A percentile compares a stretch with the other conserved stretches of the same genome.
Conservation (phyloP, 2,888 invertebrate genomes). For the Drosophila nigritarsus region DNA sequence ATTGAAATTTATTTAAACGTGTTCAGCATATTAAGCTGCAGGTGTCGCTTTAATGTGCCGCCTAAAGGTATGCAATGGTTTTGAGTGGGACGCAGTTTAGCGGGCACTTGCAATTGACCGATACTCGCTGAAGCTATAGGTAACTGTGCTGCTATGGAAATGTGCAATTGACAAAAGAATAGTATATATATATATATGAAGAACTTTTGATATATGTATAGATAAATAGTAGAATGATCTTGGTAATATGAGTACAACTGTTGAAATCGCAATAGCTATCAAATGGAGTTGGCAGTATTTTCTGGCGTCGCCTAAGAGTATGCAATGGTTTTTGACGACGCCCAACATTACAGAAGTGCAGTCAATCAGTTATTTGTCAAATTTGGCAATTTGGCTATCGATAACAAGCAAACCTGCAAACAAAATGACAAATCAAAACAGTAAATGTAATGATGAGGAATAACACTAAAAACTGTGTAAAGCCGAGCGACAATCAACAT, state of each 20-base stretch:
- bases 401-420: constrained; percentile 10
- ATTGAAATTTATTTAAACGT: neutral
- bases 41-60: neutral
- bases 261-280: neutral
- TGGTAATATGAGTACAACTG: neutral
- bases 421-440: constrained; percentile 4
- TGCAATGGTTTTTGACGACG: neutral
- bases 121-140: neutral
- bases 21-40: neutral
- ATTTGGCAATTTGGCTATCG: constrained; percentile 10
- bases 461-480: constrained; percentile 56
- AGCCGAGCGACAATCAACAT: constrained; percentile 59
- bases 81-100: neutral
- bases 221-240: neutral
- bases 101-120: neutral
- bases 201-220: neutral
- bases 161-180: neutral
- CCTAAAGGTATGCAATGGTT: constrained; percentile 51
- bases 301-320: neutral
- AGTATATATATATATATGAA: neutral
- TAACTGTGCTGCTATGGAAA: neutral
- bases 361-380: neutral
- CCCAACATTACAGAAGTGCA: neutral
- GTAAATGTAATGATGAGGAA: constrained; percentile 58
- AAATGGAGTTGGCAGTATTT: neutral